Percentiles rank a stretch among this genome's conserved stretches.
phyloP scores from a whole-genome alignment of 1,140 invertebrate species.

The Lasioglossum albipes region DNA sequence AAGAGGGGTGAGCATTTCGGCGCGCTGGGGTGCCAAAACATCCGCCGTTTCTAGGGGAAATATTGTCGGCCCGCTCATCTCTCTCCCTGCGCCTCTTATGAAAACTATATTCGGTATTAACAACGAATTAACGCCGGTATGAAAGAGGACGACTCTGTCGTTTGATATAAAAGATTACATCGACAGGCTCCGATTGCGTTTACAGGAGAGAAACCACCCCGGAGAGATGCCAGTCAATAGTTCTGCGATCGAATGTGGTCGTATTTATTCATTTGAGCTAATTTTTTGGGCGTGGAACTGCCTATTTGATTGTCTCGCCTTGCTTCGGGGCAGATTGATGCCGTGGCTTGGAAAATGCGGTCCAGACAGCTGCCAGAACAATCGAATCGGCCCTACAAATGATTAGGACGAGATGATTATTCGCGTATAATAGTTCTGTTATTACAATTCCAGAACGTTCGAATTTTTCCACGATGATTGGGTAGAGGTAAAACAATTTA shows the following conservation, averaged over 20 bases:
- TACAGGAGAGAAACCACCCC: background rate
- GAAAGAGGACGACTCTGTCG: too few species aligned
- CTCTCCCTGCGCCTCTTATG: background rate
- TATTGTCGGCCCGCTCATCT: slow-evolving; percentile 28
- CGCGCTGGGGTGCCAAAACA: slow-evolving; percentile 66
- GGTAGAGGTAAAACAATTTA: too few species aligned
- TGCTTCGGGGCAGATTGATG: slow-evolving; percentile 70
- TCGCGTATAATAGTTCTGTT: too few species aligned
- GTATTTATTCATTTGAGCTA: slow-evolving; percentile 68
- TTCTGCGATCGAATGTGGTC: slow-evolving; percentile 33
- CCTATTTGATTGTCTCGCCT: slow-evolving; percentile 61
- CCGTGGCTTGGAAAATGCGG: slow-evolving; percentile 70
- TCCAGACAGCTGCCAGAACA: slow-evolving; percentile 44
- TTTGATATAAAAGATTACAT: rapidly evolving
- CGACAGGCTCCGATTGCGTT: too few species aligned
- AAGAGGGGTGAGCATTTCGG: slow-evolving; percentile 65
- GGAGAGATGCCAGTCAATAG: slow-evolving; percentile 41
- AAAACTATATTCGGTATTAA: background rate
- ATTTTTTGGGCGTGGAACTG: slow-evolving; percentile 68
- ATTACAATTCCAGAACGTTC: too few species aligned
- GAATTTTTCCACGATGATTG: too few species aligned
- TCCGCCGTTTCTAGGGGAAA: slow-evolving; percentile 44
- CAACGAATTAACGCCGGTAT: too few species aligned
- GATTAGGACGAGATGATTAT: too few species aligned
- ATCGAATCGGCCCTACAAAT: background rate